Conservation (phyloP, 2,888 invertebrate species). For the Lottia scabra region DNA sequence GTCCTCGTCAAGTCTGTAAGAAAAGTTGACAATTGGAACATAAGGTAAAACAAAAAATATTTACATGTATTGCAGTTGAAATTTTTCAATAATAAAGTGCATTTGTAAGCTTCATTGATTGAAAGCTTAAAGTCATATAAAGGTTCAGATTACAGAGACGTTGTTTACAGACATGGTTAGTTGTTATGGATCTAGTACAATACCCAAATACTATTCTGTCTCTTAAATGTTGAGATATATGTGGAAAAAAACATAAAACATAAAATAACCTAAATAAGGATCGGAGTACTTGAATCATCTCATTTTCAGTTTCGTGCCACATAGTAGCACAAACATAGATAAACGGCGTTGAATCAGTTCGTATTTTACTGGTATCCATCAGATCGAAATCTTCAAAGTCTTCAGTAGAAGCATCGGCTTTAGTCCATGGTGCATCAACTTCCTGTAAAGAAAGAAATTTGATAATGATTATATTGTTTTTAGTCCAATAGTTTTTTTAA, state of each 20-base stretch:
- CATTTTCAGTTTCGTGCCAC: constrained; percentile 68
- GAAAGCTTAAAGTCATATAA: too few relatives aligned
- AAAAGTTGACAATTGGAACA: neutral
- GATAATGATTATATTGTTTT: too few relatives aligned
- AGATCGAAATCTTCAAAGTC: constrained; percentile 31
- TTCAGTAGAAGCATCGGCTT: constrained; percentile 34
- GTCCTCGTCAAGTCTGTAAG: constrained; percentile 88
- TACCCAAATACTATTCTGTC: too few relatives aligned
- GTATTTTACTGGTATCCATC: constrained; percentile 35
- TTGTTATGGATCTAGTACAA: too few relatives aligned
- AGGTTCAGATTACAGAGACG: too few relatives aligned
- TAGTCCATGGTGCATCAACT: constrained; percentile 33
- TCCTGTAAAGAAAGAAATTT: constrained; percentile 18
- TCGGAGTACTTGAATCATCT: constrained; percentile 66
- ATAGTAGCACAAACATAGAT: constrained; percentile 68
- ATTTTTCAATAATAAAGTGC: too few relatives aligned
- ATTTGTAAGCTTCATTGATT: too few relatives aligned
- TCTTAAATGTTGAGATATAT: too few relatives aligned
- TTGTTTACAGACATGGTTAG: too few relatives aligned
- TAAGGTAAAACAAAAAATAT: too few relatives aligned
- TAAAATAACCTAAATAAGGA: constrained; percentile 61
- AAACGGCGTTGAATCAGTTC: constrained; percentile 45
- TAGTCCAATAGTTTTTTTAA: too few relatives aligned
- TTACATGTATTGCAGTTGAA: neutral
- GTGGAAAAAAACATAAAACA: too few relatives aligned